Base-by-base conservation (phyloP, 2,888 invertebrate species). In the Volucella inflata region DNA sequence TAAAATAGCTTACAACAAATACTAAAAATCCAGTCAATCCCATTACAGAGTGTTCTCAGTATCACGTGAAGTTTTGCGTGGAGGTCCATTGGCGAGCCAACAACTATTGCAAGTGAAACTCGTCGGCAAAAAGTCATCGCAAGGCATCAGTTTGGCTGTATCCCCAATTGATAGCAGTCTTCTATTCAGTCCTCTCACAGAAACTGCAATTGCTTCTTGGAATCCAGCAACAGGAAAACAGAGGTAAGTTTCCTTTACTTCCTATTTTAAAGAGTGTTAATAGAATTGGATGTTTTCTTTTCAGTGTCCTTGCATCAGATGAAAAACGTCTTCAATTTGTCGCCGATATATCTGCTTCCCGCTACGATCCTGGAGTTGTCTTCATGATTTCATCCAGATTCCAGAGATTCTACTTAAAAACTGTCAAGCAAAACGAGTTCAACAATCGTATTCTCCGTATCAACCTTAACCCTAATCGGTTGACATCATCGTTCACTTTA, bases 91-190 rank as follows among this genome's bases (percentile, higher is more conserved):
- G 1, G 94, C 95, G 0, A 94, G 95, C 88, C 95, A 95, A 46
- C 94, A 95, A 55, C 94, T 95, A 87, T 91, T 97, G 67, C 96
- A 96, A 0, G 95, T 97, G 0, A 94, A 95, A 84, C 92, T 97
- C 57, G 96, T 96, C 12, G 97, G 97, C 0, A 95, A 95, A 89
- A 97, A 97, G 91, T 96, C 97, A 0, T 97, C 97, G 0, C 97
- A 97, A 91, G 97, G 97, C 4, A 93, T 97, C 8, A 96, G 95
- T 0, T 89, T 97, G 17, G 94, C 95, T 0, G 94, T 96, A 0
- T 95, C 96, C 87, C 95, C 95, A 0, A 92, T 93, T 0, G 96
- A 96, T 88, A 95, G 96, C 81, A 95, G 95, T 46, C 93, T 97
- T 72, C 93, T 95, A 87, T 97, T 97, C 91, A 95, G 96, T 83